Base-by-base conservation (phyloP, 1,140 invertebrate species). In the Psix sp. region DNA sequence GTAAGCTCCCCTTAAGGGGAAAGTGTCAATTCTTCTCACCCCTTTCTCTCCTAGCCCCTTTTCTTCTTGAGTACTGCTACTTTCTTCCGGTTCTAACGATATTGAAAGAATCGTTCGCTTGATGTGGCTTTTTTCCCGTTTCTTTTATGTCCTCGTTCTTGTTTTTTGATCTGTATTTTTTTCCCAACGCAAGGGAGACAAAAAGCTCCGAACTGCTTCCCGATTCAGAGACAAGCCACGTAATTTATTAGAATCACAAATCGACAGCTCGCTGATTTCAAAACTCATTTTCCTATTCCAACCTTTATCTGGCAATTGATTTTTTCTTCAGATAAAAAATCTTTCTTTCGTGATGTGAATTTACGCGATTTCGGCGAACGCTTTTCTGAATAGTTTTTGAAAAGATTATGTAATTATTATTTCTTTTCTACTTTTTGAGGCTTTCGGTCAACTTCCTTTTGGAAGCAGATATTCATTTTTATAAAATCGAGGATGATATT, bases 221-320 rank as follows among this genome's bases (percentile, higher is more conserved):
- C 54, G 66, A 63, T 49, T 71, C 31, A 3, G 31, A 49, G 67
- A 71, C 51, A 63, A 63, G 67, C 57, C 26, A 49, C 51, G 62
- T 63, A 68, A 76, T 76, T 76, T 71, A 72, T 76, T 76, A 59
- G 60, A 60, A 66, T 63, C 62, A 57, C 49, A 76, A 72, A 72
- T 76, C 67, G 62, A 59, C 72, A 67, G 60, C 29, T 74, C 46
- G 51, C 45, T 57, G 39, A 74, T 68, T 73, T 54, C 62, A 17
- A 36, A 20, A 36, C 57, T 40, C 20, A n/a, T n/a, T n/a, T n/a
- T n/a, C n/a, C n/a, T n/a, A n/a, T n/a, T n/a, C n/a, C n/a, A n/a
- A n/a, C n/a, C n/a, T n/a, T n/a, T n/a, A n/a, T n/a, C n/a, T n/a
- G n/a, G n/a, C n/a, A n/a, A n/a, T n/a, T n/a, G n/a, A n/a, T n/a